Evolutionary conservation across 2,888 invertebrate species (phyloP), one percentile per base, ranked within the genome.

Genomic region (Drosophila merina): DNA sequence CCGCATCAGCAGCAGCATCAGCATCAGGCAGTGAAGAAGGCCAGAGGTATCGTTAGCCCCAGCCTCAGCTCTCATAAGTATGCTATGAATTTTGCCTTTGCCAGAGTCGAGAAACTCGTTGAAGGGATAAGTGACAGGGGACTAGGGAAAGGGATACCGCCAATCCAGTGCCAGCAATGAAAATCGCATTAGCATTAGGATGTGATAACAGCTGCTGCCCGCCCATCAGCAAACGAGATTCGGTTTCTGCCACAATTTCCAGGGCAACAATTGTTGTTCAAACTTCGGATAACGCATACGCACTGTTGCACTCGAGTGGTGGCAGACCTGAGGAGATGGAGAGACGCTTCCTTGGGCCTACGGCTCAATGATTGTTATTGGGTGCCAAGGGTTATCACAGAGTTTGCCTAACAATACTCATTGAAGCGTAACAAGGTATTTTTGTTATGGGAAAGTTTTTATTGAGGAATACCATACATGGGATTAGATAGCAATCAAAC

Each of bases 111-210:
- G 20, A 20, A 20, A 20, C 20, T 20, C 20, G 20, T 56, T 9
- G 31, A 50, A 10, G 40, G 40, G 14, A 45, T 14, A 33, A 33
- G 59, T 30, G 45, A 36, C 3, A 30, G 47, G 47, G 47, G 30
- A 12, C 5, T 9, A 6, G 6, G 44, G 55, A 31, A 25, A 26
- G 59, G 55, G 47, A 57, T 59, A 68, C 67, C 66, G 63, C 62
- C 66, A 71, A 76, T 70, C 58, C 64, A 69, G 54, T 26, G 62
- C 52, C 62, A 70, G 56, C 69, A 33, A 79, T 77, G 72, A 83
- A 77, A 77, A 66, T 66, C 56, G 58, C 55, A 72, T 72, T 72
- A 66, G 52, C 56, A 59, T 70, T 70, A 60, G 59, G 58, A 56
- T 55, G 60, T 59, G 71, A 70, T 56, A 71, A 70, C 60, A 70